Evolutionary conservation across 2,113 vertebrate species (phyloP), one percentile per base, ranked within the genome.

Genomic region (Proteles cristata): DNA sequence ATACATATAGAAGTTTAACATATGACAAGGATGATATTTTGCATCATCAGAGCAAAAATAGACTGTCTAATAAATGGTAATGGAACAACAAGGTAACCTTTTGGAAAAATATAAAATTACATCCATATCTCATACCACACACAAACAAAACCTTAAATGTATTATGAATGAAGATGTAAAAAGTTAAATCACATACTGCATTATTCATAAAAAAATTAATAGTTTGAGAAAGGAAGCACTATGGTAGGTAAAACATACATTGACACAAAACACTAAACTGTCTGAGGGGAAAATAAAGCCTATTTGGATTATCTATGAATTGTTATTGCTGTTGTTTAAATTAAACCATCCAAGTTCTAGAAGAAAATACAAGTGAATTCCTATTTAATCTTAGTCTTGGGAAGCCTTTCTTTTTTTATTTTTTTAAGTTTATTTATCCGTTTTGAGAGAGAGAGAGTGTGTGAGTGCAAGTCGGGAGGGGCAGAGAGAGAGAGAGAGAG

Each of bases 191-290:
- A 35, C 10, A 16, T 81, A 50, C 55, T 25, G 23, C n/a, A 6
- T 39, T 80, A 97, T 96, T 28, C 90, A 96, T 7, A 96, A 87
- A 79, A 95, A 97, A 97, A 97, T 97, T 65, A 97, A 76, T 80
- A 94, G 45, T 48, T 85, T 71, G 33, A 28, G 94, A 79, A 94
- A 79, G 71, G 88, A 83, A 93, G 77, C 69, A 53, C 79, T 96
- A 92, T 28, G 82, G 55, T 80, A 43, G 63, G 48, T 39, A 39
- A 50, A 95, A 82, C 69, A 77, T 96, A 55, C 45, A 76, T 0
- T 1, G 74, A 96, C 97, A 55, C 97, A 43, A 26, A 66, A 4
- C 43, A 48, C 5, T 0, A 0, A 45, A 45, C 19, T 21, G 15
- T 23, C 2, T 9, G 61, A 48, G 89, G 65, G 84, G 69, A 94